A percentile compares a stretch with the other conserved stretches of the same genome.
These are phyloP conservation scores for Thera britannica DNA, from an alignment of 2,888 invertebrate genomes.

Conservation along the genomic window DNA sequence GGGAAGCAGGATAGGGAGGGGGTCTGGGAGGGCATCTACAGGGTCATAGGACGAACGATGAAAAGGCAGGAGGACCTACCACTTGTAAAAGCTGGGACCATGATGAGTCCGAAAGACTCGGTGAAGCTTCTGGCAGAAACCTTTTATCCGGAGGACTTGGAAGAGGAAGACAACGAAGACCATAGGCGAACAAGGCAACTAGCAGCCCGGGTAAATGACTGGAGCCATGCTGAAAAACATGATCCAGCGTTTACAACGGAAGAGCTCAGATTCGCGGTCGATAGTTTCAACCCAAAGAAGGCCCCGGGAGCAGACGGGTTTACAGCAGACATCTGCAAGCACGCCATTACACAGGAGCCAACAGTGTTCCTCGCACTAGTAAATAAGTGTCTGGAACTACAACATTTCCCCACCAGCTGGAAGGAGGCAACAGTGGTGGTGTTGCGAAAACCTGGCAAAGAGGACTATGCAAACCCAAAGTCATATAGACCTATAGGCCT, in stretches of 20 bases:
- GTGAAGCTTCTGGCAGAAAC: neutral
- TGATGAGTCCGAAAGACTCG: neutral
- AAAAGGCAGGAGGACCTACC: neutral
- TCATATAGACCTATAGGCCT: conserved; percentile 43
- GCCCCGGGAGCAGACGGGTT: conserved; percentile 32
- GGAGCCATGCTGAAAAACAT: conserved; percentile 5
- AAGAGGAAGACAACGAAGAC: neutral
- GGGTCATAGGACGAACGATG: neutral
- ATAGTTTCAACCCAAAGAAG: conserved; percentile 37
- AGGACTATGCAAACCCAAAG: conserved; percentile 29
- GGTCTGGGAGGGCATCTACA: neutral
- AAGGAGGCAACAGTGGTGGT: conserved; percentile 22
- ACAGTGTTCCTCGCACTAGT: conserved; percentile 10
- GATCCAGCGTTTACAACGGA: conserved; percentile 36
- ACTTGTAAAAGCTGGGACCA: neutral
- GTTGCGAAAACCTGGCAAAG: conserved; percentile 9
- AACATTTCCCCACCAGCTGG: conserved; percentile 32
- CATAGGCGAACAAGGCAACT: neutral
- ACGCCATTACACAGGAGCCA: conserved; percentile 31
- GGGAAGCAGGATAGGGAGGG: conserved; percentile 2
- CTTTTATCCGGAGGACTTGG: neutral
- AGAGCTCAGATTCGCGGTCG: conserved; percentile 21
- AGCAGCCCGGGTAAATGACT: conserved; percentile 15
- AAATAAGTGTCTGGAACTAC: conserved; percentile 37
- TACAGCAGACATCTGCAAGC: conserved; percentile 28